Percentiles rank a stretch among this genome's conserved stretches.
Conservation (phyloP, 1,140 invertebrate genomes). For the Panagrolaimus sp. region DNA sequence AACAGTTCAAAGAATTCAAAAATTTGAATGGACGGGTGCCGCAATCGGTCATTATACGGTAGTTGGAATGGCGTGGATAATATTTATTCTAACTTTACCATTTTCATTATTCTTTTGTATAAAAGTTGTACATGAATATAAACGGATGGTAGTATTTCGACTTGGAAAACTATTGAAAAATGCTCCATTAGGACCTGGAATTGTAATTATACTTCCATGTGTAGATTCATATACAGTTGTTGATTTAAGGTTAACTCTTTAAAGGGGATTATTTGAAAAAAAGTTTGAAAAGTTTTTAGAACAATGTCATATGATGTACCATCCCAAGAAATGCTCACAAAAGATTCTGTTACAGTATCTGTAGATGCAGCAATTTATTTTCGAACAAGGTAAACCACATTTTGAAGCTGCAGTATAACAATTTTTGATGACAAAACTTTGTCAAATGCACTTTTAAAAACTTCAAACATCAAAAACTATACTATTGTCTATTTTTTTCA, state of each 20-base stretch:
- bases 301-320: conserved; percentile 75
- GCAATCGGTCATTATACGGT: conserved; percentile 36
- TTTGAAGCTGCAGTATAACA: no score
- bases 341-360: conserved; percentile 76
- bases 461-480: background rate
- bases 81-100: conserved; percentile 45
- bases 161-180: conserved; percentile 33
- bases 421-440: no score
- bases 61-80: conserved; percentile 32
- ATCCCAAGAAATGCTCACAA: conserved; percentile 84
- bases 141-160: conserved; percentile 51
- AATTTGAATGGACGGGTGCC: conserved; percentile 15
- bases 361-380: conserved; percentile 52
- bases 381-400: conserved; percentile 35
- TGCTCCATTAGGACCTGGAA: conserved; percentile 61
- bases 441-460: no score
- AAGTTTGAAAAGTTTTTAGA: conserved; percentile 66
- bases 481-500: no score
- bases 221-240: conserved; percentile 79
- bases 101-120: conserved; percentile 50
- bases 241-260: conserved; percentile 65
- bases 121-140: conserved; percentile 54
- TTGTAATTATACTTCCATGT: conserved; percentile 81
- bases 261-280: conserved; percentile 69
- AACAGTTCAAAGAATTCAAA: no score